Evolutionary conservation across 1,140 invertebrate species (phyloP).

Genomic region (Neuroterus valhalla): DNA sequence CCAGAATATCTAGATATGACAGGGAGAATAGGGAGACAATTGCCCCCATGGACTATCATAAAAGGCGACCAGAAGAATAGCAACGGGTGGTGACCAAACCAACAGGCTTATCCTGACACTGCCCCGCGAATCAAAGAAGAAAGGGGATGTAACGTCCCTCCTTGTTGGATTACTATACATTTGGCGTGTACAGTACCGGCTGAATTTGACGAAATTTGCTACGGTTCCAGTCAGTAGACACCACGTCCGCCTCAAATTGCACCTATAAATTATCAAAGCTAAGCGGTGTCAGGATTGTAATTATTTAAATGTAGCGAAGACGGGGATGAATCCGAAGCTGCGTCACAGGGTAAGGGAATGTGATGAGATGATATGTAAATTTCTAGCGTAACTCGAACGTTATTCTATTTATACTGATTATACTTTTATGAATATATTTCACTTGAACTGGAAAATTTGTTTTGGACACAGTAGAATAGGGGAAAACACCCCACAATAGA

Average conservation of each 20-base stretch:
- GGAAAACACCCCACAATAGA: too few relatives aligned
- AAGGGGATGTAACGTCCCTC: constrained; percentile 47
- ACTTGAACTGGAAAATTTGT: too few relatives aligned
- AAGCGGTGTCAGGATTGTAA: constrained; percentile 57
- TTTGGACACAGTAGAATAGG: too few relatives aligned
- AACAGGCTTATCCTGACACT: constrained; percentile 46
- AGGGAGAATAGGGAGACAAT: constrained; percentile 51
- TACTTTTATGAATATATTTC: too few relatives aligned
- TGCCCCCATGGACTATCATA: constrained; percentile 47
- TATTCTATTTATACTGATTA: too few relatives aligned
- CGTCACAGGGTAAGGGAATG: background rate
- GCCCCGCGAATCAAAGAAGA: constrained; percentile 47
- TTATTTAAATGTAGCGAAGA: constrained; percentile 61
- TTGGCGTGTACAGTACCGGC: constrained; percentile 49
- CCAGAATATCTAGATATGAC: constrained; percentile 37
- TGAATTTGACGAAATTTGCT: constrained; percentile 54
- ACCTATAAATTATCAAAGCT: constrained; percentile 60
- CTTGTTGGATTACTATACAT: constrained; percentile 46
- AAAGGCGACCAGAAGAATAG: constrained; percentile 50
- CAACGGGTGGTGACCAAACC: constrained; percentile 46
- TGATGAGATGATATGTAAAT: background rate
- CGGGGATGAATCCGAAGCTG: constrained; percentile 49
- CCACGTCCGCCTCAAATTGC: constrained; percentile 56
- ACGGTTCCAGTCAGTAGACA: constrained; percentile 51
- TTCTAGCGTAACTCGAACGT: background rate